Percentiles rank a stretch among this genome's conserved stretches.
These are phyloP conservation scores for Pelvicachromis taeniatus DNA, from an alignment of 2,113 vertebrate species.

Conservation along the genomic window DNA sequence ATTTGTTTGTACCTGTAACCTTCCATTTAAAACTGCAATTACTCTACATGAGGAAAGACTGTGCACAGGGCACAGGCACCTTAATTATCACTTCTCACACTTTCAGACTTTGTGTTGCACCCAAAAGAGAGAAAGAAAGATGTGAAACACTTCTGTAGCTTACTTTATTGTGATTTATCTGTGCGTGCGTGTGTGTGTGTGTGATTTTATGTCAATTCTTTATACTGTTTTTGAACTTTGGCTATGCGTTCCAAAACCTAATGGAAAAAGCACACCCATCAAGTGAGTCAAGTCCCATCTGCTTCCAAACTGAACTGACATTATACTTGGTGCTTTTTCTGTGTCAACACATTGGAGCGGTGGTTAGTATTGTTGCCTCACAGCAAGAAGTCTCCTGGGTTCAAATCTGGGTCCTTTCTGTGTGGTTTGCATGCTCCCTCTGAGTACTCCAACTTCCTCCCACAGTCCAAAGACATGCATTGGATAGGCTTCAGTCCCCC, in stretches of 20 bases:
- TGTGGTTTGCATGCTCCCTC: not conserved
- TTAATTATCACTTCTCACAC: not conserved
- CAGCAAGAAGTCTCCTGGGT: not conserved
- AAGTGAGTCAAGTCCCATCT: not conserved
- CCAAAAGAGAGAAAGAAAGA: not conserved
- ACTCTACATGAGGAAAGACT: not conserved
- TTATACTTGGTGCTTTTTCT: not conserved
- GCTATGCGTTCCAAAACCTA: not conserved
- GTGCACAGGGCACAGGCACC: not conserved
- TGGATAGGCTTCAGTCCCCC: fast-evolving
- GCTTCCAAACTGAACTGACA: not conserved
- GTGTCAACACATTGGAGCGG: not conserved
- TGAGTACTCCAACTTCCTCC: fast-evolving
- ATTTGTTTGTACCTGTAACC: not conserved
- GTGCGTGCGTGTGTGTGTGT: not conserved
- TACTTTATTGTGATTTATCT: not conserved
- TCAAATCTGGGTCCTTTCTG: fast-evolving
- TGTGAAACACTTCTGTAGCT: not conserved
- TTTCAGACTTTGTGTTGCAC: not conserved
- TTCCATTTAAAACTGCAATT: not conserved
- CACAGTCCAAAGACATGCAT: not conserved
- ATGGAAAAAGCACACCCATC: not conserved
- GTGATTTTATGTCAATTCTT: not conserved
- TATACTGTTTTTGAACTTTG: not conserved
- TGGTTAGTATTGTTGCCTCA: not conserved